A percentile compares a stretch with the other conserved stretches of the same genome.
Conservation (phyloP, 2,888 invertebrate species). For the Rotaria sp. region DNA sequence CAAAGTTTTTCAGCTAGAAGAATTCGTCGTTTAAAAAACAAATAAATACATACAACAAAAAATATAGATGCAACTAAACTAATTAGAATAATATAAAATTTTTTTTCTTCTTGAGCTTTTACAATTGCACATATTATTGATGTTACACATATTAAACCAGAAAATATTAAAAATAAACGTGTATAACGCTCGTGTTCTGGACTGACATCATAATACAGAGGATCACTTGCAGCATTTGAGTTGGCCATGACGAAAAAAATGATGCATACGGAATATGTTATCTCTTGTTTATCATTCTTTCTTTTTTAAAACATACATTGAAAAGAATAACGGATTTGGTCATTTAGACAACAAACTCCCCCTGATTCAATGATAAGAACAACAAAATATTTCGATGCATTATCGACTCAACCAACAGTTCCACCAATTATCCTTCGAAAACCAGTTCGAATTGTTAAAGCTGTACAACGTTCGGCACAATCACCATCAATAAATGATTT, state of each 20-base stretch:
- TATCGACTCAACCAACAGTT: neutral
- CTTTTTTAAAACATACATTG: no score
- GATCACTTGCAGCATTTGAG: neutral
- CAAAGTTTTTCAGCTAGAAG: neutral
- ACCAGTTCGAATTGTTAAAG: constrained; percentile 5
- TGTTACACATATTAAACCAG: neutral
- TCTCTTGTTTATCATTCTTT: neutral
- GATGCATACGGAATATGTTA: neutral
- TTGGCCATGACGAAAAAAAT: neutral
- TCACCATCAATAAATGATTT: neutral
- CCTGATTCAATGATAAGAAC: neutral
- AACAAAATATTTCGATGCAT: neutral
- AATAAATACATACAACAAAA: neutral
- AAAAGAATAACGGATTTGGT: neutral
- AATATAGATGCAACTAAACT: neutral
- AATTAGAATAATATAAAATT: neutral
- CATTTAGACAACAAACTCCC: neutral
- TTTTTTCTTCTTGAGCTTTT: neutral
- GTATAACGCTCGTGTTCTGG: neutral
- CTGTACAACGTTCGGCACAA: neutral
- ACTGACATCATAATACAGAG: constrained; percentile 14
- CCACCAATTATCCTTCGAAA: neutral
- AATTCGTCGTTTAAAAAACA: neutral
- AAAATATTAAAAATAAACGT: neutral
- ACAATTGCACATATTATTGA: neutral